Conservation (phyloP, 2,797 vertebrate genomes). For the Malurus leucopterus region DNA sequence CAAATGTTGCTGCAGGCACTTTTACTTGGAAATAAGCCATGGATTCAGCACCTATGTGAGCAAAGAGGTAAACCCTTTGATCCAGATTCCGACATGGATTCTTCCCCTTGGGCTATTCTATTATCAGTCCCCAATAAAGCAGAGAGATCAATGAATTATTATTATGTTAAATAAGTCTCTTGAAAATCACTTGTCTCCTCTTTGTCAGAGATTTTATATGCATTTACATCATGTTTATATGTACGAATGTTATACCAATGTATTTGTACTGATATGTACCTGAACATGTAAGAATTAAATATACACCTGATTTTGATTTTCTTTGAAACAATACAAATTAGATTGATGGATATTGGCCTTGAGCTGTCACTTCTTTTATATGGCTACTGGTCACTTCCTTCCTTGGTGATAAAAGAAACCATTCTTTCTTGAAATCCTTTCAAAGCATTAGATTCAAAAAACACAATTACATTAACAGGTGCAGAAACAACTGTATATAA, state of each 20-base stretch:
- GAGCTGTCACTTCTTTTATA: background rate
- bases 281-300: background rate
- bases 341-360: background rate
- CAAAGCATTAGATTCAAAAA: background rate
- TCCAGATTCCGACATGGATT: conserved; percentile 60
- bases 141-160: conserved; percentile 62
- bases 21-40: conserved; percentile 69
- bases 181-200: conserved; percentile 35
- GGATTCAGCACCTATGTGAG: conserved; percentile 72
- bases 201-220: background rate
- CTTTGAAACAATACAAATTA: background rate
- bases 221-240: background rate
- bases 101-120: conserved; percentile 59
- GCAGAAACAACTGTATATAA: background rate
- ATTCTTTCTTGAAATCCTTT: background rate
- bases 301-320: background rate
- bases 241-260: background rate
- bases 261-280: background rate
- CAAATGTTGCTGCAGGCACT: conserved; percentile 74
- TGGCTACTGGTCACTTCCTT: background rate
- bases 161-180: conserved; percentile 52
- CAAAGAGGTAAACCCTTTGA: conserved; percentile 66
- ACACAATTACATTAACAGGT: background rate
- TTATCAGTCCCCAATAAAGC: conserved; percentile 54
- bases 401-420: background rate